Evolutionary conservation across 2,113 vertebrate species (phyloP).

Genomic region (Haliaeetus leucogaster): DNA sequence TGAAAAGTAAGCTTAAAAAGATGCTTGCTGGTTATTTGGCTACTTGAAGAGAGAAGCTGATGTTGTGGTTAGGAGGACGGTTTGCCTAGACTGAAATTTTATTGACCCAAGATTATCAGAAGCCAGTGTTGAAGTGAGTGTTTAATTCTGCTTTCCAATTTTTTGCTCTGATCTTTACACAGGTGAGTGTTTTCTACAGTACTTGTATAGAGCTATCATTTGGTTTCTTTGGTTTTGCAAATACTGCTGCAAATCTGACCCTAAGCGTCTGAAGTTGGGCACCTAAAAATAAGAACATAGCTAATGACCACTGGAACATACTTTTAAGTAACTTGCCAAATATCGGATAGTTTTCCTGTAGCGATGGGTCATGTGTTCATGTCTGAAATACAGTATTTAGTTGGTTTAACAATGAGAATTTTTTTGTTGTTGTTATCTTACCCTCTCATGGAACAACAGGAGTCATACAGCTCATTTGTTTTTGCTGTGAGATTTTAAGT

Average conservation of each 20-base stretch:
- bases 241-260: background rate
- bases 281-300: background rate
- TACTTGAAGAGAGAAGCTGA: background rate
- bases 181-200: background rate
- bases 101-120: background rate
- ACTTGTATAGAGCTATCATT: background rate
- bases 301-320: background rate
- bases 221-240: background rate
- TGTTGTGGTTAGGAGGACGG: background rate
- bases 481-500: background rate
- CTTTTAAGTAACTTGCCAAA: background rate
- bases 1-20: background rate
- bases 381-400: background rate
- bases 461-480: background rate
- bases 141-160: background rate
- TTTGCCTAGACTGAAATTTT: background rate
- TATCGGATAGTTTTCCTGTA: background rate
- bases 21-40: background rate
- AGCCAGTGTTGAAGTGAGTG: fast-evolving
- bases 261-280: background rate
- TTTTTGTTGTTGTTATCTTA: background rate
- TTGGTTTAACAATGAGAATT: background rate
- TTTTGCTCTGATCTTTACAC: background rate
- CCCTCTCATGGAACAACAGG: background rate
- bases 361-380: background rate